These are phyloP conservation scores for Zelleria hepariella DNA, from an alignment of 2,888 invertebrate species.

Conservation along the genomic window DNA sequence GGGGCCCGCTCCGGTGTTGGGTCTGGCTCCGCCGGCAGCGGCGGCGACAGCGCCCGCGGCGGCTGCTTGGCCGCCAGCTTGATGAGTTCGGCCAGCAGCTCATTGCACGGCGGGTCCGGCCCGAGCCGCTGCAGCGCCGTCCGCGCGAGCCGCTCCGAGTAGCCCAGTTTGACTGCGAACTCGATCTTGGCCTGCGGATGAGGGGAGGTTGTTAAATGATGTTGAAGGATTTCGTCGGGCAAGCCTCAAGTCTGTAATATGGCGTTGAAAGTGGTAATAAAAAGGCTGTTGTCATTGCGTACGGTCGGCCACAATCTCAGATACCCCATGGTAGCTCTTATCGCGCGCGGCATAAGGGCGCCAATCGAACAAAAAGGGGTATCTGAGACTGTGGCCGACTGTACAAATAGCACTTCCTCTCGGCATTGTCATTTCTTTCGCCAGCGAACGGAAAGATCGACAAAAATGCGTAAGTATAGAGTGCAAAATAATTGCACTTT, in stretches of 20 bases:
- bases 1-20: constrained; percentile 48
- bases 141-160: constrained; percentile 88
- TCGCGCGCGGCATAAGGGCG: too few species aligned
- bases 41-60: constrained; percentile 43
- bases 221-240: neutral
- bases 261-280: neutral
- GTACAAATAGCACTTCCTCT: too few species aligned
- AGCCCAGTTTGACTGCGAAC: constrained; percentile 93
- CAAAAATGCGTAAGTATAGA: too few species aligned
- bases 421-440: too few species aligned
- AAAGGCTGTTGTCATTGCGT: too few species aligned
- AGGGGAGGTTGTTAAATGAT: too few species aligned
- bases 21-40: constrained; percentile 41
- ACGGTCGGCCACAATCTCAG: too few species aligned
- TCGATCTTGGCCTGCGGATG: constrained; percentile 77
- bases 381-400: too few species aligned
- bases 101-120: constrained; percentile 87
- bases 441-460: too few species aligned
- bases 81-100: constrained; percentile 89
- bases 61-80: constrained; percentile 78
- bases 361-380: too few species aligned
- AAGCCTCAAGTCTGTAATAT: neutral
- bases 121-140: constrained; percentile 89
- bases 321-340: too few species aligned
- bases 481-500: too few species aligned